Evolutionary conservation across 2,113 vertebrate genomes (phyloP).

Genomic region (Heterochromis multidens): DNA sequence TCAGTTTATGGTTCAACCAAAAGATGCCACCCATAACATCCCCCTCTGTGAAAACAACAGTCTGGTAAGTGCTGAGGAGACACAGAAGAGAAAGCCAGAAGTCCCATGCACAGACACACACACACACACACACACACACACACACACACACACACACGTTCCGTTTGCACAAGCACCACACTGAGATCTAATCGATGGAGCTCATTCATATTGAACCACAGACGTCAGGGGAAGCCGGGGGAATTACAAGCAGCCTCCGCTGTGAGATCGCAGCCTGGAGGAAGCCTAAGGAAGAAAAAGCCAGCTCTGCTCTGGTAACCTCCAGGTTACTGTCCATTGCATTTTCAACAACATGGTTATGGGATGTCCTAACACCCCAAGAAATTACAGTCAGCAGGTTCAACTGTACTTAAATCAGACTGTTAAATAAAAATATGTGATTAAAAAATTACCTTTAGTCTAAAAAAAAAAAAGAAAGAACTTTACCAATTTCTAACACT

Average conservation of each 20-base stretch:
- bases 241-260: slow-evolving; percentile 68
- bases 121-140: background rate
- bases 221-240: slow-evolving; percentile 62
- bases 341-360: slow-evolving; percentile 3
- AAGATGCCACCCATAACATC: slow-evolving; percentile 40
- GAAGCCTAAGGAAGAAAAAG: slow-evolving; percentile 39
- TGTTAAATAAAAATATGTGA: background rate
- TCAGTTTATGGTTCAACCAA: slow-evolving; percentile 27
- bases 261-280: slow-evolving; percentile 54
- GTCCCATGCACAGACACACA: background rate
- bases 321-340: slow-evolving; percentile 19
- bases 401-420: background rate
- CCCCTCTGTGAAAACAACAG: slow-evolving; percentile 42
- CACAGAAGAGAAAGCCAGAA: slow-evolving; percentile 39
- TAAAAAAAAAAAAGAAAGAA: background rate
- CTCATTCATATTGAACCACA: slow-evolving; percentile 72
- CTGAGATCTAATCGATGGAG: slow-evolving; percentile 68
- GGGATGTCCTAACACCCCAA: background rate
- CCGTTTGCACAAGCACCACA: slow-evolving; percentile 29
- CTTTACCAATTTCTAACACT: background rate
- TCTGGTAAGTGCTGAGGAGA: slow-evolving; percentile 37
- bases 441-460: background rate
- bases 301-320: slow-evolving; percentile 4
- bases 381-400: background rate
- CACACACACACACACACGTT: background rate